Percentiles rank a stretch among this genome's conserved stretches.
Conservation (phyloP, 2,888 invertebrate genomes). For the Conops quadrifasciatus region DNA sequence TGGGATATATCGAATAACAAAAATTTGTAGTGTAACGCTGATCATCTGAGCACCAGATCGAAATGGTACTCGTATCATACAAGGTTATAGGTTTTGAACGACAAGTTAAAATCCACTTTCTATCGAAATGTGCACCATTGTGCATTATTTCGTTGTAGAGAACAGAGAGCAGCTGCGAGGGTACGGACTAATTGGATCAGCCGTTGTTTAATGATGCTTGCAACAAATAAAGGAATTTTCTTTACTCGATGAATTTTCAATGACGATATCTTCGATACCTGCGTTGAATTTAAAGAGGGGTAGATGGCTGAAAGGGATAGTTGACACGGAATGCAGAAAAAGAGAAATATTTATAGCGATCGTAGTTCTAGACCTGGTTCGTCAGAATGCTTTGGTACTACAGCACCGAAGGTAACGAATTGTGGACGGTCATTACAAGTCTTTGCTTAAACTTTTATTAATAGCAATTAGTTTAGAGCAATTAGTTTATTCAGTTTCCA, state of each 20-base stretch:
- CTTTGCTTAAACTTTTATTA: no score
- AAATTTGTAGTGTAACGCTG: slow-evolving; percentile 4
- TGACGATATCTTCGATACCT: neutral
- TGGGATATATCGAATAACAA: slow-evolving; percentile 18
- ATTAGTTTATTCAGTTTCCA: no score
- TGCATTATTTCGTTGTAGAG: slow-evolving; percentile 18
- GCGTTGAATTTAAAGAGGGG: neutral
- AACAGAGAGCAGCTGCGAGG: slow-evolving; percentile 29
- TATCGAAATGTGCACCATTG: neutral
- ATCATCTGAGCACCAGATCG: neutral
- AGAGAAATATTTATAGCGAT: no score
- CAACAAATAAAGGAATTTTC: neutral
- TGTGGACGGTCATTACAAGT: no score
- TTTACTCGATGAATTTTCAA: neutral
- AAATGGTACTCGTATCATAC: neutral
- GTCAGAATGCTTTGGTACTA: no score
- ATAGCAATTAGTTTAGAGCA: no score
- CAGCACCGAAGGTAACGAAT: no score
- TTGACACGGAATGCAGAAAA: neutral
- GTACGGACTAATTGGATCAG: slow-evolving; percentile 25
- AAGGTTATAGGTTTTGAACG: no score
- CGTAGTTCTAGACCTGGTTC: no score
- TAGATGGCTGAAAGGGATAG: neutral
- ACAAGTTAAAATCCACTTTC: no score
- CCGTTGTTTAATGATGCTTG: slow-evolving; percentile 26